Conservation (phyloP, 2,888 invertebrate species). For the Cyclophora punctaria region DNA sequence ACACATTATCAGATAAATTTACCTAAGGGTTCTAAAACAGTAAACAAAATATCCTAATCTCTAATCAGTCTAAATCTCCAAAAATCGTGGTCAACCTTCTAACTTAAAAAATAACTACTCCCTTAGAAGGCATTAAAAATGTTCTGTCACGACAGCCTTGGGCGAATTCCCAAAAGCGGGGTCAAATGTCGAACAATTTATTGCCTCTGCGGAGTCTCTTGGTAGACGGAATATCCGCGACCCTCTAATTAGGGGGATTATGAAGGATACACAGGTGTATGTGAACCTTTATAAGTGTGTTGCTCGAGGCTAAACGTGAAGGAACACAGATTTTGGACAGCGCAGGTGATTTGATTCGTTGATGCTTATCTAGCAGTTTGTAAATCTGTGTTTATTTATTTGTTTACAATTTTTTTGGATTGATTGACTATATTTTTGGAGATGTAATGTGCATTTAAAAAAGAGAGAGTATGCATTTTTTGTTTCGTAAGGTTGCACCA, state of each 20-base stretch:
- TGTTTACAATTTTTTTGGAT: slow-evolving; percentile 12
- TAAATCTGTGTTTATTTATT: slow-evolving; percentile 14
- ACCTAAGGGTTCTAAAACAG: no score
- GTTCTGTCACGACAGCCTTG: slow-evolving; percentile 42
- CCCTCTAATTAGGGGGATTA: slow-evolving; percentile 74
- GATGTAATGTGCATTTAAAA: no score
- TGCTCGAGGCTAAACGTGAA: slow-evolving; percentile 69
- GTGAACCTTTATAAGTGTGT: slow-evolving; percentile 69
- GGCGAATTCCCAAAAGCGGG: slow-evolving; percentile 67
- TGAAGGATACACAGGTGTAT: slow-evolving; percentile 74
- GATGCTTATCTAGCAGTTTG: slow-evolving; percentile 44
- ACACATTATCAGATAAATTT: no score
- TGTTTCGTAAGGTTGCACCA: no score
- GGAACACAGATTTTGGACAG: slow-evolving; percentile 61
- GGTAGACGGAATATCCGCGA: slow-evolving; percentile 62
- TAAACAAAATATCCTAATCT: no score
- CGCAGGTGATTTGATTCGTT: slow-evolving; percentile 57
- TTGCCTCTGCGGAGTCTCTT: slow-evolving; percentile 67
- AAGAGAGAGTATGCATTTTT: no score
- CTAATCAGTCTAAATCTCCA: no score
- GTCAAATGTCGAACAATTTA: slow-evolving; percentile 76
- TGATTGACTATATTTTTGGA: no score
- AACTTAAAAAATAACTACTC: not conserved
- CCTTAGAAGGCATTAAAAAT: not conserved
- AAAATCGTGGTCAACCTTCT: not conserved